phyloP scores from a whole-genome alignment of 2,888 invertebrate genomes.

The Rotaria macrura region DNA sequence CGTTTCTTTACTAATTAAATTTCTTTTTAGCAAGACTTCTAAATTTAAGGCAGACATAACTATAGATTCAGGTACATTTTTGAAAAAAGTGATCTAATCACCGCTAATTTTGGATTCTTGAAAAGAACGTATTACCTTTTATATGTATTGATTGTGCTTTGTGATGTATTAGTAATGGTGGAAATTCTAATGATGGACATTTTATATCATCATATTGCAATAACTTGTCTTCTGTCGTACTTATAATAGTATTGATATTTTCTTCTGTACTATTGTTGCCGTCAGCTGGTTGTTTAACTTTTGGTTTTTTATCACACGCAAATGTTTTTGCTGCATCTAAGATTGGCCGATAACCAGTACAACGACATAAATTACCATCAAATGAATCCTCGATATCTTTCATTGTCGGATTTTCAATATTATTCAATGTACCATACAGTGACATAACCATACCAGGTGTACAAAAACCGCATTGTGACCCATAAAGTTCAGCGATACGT shows the following conservation, averaged over 20 bases:
- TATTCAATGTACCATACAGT: constrained; percentile 73
- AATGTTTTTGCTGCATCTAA: constrained; percentile 71
- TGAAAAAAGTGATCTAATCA: too few relatives aligned
- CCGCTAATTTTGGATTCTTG: too few relatives aligned
- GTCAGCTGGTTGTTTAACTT: not conserved
- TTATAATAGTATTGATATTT: not conserved
- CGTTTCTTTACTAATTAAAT: too few relatives aligned
- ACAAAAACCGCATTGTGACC: constrained; percentile 87
- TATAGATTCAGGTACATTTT: too few relatives aligned
- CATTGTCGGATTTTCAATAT: constrained; percentile 51
- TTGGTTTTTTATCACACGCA: not conserved
- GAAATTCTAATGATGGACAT: not conserved
- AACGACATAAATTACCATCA: constrained; percentile 65
- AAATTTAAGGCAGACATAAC: too few relatives aligned
- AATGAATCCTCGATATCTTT: constrained; percentile 59
- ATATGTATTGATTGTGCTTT: constrained; percentile 6
- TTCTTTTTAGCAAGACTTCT: too few relatives aligned
- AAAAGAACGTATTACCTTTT: not conserved
- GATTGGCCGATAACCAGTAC: constrained; percentile 85
- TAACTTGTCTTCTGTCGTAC: constrained; percentile 4
- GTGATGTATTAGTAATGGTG: not conserved
- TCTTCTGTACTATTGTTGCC: not conserved
- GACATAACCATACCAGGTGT: constrained; percentile 95
- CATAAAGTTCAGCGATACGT: constrained; percentile 73
- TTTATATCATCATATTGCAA: not conserved